These are phyloP conservation scores for Campoletis sonorensis DNA, from an alignment of 1,140 invertebrate species.

Conservation along the genomic window DNA sequence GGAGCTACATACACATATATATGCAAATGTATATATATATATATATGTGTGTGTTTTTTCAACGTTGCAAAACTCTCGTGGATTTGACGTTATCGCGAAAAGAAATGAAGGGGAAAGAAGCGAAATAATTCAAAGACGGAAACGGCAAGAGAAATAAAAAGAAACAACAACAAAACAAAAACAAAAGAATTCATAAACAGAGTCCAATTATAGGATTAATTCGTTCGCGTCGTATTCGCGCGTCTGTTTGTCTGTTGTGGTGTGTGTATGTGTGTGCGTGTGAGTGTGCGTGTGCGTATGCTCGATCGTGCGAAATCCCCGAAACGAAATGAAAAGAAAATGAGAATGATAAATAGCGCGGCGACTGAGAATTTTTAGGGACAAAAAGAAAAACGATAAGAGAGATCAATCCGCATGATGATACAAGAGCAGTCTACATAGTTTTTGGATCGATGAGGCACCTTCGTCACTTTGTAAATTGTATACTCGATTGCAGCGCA, in stretches of 20 bases:
- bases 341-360: too few relatives aligned
- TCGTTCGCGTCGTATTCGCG: background rate
- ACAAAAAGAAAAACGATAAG: too few relatives aligned
- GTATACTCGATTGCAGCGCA: slow-evolving; percentile 49
- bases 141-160: slow-evolving; percentile 32
- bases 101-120: slow-evolving; percentile 40
- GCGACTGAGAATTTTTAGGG: too few relatives aligned
- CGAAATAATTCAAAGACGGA: slow-evolving; percentile 11
- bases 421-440: background rate
- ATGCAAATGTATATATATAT: background rate
- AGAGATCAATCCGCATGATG: too few relatives aligned
- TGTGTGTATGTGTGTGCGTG: too few relatives aligned
- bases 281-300: too few relatives aligned
- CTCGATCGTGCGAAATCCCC: too few relatives aligned
- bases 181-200: too few relatives aligned
- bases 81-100: slow-evolving; percentile 24
- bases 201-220: background rate
- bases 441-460: background rate
- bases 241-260: too few relatives aligned
- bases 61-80: slow-evolving; percentile 43
- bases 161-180: slow-evolving; percentile 30
- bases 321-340: too few relatives aligned
- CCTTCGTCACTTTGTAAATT: slow-evolving; percentile 32
- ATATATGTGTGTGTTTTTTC: slow-evolving; percentile 32
- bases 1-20: too few relatives aligned